Evolutionary conservation across 2,797 vertebrate genomes (phyloP).

Genomic region (Siniperca undulata): DNA sequence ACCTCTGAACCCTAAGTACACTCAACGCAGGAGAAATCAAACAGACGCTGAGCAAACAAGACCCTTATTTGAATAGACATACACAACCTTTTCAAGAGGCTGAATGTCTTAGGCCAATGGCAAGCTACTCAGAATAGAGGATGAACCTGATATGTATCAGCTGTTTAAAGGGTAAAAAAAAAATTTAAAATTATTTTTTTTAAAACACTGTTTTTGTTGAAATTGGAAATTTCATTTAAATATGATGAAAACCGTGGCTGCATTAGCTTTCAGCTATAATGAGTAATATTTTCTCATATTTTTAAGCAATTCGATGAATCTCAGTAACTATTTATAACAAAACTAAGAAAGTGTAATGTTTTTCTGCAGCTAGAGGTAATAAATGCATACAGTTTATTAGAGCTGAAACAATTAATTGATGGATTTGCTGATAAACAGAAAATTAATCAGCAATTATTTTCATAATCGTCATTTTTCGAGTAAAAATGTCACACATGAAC

Average conservation of each 20-base stretch:
- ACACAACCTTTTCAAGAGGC: conserved; percentile 75
- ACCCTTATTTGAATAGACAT: conserved; percentile 82
- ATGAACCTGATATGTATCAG: conserved; percentile 43
- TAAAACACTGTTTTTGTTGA: not conserved
- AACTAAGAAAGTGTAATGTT: not conserved
- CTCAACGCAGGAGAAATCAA: conserved; percentile 84
- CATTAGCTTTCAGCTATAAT: not conserved
- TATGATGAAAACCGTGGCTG: not conserved
- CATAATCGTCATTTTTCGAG: not conserved
- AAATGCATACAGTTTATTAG: not conserved
- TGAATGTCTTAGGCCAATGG: conserved; percentile 61
- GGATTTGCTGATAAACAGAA: not conserved
- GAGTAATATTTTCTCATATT: not conserved
- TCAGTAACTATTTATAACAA: not conserved
- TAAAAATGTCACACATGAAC: not conserved
- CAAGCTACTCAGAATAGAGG: conserved; percentile 43
- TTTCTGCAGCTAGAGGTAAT: conserved; percentile 4
- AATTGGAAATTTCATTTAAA: not conserved
- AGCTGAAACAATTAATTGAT: not conserved
- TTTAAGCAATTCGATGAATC: conserved; percentile 2
- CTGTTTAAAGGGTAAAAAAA: conserved; percentile 23
- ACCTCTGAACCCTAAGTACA: conserved; percentile 84
- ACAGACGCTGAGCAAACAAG: conserved; percentile 82
- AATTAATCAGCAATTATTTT: not conserved
- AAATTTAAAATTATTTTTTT: not conserved